Evolutionary conservation across 2,888 invertebrate genomes (phyloP), one percentile per base, ranked within the genome.

Genomic region (Poecilobothrus nobilitatus): DNA sequence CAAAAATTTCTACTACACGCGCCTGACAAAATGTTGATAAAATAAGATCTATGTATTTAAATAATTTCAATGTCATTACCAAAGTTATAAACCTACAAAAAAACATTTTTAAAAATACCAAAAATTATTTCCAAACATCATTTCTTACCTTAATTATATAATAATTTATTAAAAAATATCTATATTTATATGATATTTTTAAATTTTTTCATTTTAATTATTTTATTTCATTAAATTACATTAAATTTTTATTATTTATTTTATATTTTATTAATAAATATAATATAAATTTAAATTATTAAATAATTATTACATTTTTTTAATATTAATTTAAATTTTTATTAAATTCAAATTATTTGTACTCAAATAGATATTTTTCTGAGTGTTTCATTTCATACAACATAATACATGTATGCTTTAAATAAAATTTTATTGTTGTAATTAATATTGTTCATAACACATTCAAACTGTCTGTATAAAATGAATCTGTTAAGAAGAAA

Each of bases 351-450:
- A 53, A 18, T 53, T 18, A 15, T 18, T 18, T 12, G 2, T 18
- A 18, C 18, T 6, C 7, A 6, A 18, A 2, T 2, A 53, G 6
- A 53, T n/a, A 53, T 53, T 53, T 53, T 53, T 53, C 53, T 53
- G 53, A 53, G 53, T 53, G 53, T 53, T 53, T 53, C n/a, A 53
- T 53, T 18, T 53, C 53, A 53, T 53, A 53, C 53, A 53, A 53
- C 15, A 53, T 53, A 53, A 53, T 53, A 53, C 53, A 53, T 53
- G 53, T 53, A 53, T 53, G 53, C 15, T 18, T 53, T 18, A 53
- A 12, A 15, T n/a, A n/a, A 41, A 41, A 8, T 41, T 41, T 15
- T 37, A 37, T 37, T 37, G 37, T 37, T 37, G 37, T 37, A 5
- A 18, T 53, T 53, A 53, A 3, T 12, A 53, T 53, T 37, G 15